Base-by-base conservation (phyloP, 2,797 vertebrate genomes). In the Lacerta bilineata region DNA sequence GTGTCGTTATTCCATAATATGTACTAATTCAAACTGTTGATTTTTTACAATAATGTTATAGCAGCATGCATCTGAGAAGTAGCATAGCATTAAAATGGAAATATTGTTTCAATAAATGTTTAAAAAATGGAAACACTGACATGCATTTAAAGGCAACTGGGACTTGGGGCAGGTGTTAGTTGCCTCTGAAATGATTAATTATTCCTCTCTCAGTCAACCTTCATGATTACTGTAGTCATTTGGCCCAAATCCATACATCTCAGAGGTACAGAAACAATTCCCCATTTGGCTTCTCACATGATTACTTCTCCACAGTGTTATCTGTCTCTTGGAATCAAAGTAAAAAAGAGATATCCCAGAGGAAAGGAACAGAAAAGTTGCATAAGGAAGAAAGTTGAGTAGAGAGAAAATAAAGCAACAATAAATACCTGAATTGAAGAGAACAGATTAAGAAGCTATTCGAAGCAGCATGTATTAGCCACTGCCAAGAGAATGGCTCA, bases 251-350 rank as follows among this genome's bases (percentile, higher is more conserved):
- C 85, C 43, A 7, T 41, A 76, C 89, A 15, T 66, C n/a, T 90
- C 71, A 87, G 74, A 88, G 36, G 89, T 33, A 83, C 89, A 90
- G 88, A 94, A 90, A 80, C 90, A 89, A 91, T 2, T 80, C 85
- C 90, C 83, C 92, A 84, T 86, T 88, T 69, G 43, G 80, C 77
- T 3, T 5, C 43, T 15, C 71, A 83, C 27, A 1, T 86, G 33
- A 41, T 33, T 71, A 87, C 43, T 86, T 85, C 66, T 89, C 72
- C 82, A 5, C 79, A 72, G 27, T 69, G 50, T 86, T 72, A 15
- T n/a, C n/a, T 69, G 1, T 81, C 90, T 69, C 36, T 39, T 80
- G 3, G 55, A 74, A 92, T 85, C 18, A 61, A 55, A 76, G 4
- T 7, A 89, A 87, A n/a, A 41, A 89, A 85, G 23, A 46, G 43